Base-by-base conservation (phyloP, 2,888 invertebrate genomes). In the Pachycephus smyrnensis region DNA sequence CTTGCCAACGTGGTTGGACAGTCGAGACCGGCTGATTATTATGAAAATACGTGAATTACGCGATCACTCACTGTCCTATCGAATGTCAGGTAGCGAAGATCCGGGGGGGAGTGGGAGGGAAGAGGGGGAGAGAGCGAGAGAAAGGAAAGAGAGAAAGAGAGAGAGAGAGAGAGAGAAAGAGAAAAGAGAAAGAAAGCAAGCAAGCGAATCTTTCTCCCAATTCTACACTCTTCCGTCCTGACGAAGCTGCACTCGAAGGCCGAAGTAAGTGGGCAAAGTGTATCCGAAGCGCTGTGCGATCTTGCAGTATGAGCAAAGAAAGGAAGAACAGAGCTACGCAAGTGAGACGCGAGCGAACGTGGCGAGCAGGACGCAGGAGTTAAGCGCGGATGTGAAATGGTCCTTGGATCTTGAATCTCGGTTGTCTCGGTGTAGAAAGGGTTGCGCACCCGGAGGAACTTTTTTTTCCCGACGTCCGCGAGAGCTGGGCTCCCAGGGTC, bases 401-500 rank as follows among this genome's bases (percentile, higher is more conserved):
- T 79, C 74, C 79, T 79, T 79, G 79, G 77, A 79, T 77, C 40
- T 30, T 12, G 75, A 71, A 55, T 73, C 35, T 32, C 71, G 71
- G 32, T 31, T 31, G 33, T 73, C 35, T 32, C 71, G 71, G 32
- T 12, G 31, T 71, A 71, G 71, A 71, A 71, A 71, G 71, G 71
- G 71, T 55, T 55, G 55, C 71, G 71, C 71, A 33, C 71, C 31
- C 71, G 71, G 71, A 31, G 55, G 71, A 71, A 31, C 71, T 71
- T 15, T 55, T 23, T 31, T 71, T 71, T 31, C 71, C 71, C 32
- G 33, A 32, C 71, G 71, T 71, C 71, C 71, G 71, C 71, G 32
- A 71, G 71, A 71, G 71, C 71, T 80, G 81, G 82, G 81, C 84
- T 86, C 75, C 90, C 90, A 90, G 90, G 90, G 90, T 90, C 90